A percentile compares a stretch with the other conserved stretches of the same genome.
phyloP scores from a whole-genome alignment of 2,888 invertebrate species.

The Dryobota labecula region DNA sequence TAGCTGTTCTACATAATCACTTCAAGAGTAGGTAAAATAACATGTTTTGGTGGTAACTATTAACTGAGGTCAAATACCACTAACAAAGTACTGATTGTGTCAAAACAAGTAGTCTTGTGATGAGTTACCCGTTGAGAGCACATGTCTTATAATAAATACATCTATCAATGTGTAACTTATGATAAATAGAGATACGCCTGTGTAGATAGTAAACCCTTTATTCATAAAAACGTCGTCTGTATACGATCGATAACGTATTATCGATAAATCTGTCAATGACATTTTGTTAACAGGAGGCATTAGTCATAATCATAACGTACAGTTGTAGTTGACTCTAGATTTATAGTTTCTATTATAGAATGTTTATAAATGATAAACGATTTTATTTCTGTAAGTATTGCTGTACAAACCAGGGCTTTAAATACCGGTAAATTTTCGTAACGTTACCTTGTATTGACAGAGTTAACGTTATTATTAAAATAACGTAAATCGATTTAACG shows the following conservation, averaged over 20 bases:
- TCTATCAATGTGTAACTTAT: slow-evolving; percentile 25
- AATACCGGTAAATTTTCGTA: no score
- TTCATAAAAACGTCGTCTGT: slow-evolving; percentile 35
- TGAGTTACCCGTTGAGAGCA: background rate
- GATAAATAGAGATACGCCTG: slow-evolving; percentile 35
- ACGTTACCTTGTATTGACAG: no score
- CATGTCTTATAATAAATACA: slow-evolving; percentile 28
- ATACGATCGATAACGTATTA: slow-evolving; percentile 31
- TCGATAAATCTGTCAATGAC: slow-evolving; percentile 51
- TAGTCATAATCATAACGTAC: no score
- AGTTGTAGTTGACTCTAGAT: no score
- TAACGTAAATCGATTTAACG: no score
- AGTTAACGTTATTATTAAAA: no score
- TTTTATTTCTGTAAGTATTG: no score
- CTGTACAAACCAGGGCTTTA: no score
- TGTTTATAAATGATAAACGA: no score
- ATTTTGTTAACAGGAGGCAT: slow-evolving; percentile 26
- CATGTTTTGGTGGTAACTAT: background rate
- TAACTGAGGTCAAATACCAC: background rate
- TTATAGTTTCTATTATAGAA: no score
- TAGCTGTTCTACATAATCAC: slow-evolving; percentile 2
- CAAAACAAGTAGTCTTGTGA: background rate
- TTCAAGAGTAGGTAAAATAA: no score
- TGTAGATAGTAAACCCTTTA: slow-evolving; percentile 39
- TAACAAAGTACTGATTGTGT: background rate